These are phyloP conservation scores for Agriopis marginaria DNA, from an alignment of 2,888 invertebrate genomes.

Conservation along the genomic window DNA sequence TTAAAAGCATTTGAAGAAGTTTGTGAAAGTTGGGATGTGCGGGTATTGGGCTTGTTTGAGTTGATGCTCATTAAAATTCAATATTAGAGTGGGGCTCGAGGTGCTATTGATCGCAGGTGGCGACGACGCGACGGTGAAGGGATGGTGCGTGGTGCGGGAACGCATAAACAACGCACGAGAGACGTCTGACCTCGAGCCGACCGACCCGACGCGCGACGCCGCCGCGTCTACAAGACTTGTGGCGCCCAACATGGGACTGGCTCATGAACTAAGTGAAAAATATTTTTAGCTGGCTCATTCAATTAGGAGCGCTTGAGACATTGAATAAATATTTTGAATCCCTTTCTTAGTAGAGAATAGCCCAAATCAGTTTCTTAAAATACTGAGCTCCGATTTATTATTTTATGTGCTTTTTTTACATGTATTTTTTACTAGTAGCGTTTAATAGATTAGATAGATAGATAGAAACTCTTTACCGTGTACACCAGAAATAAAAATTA, in stretches of 20 bases:
- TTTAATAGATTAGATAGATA: too few relatives aligned
- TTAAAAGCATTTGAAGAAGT: constrained; percentile 58
- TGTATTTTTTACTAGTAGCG: too few relatives aligned
- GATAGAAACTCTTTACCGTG: too few relatives aligned
- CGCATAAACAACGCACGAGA: constrained; percentile 56
- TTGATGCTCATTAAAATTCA: constrained; percentile 72
- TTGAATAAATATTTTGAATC: background rate
- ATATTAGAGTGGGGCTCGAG: constrained; percentile 59
- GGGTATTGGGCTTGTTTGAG: constrained; percentile 62
- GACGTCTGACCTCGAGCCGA: constrained; percentile 35
- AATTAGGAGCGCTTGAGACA: constrained; percentile 1
- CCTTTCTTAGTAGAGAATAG: too few relatives aligned
- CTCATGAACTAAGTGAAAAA: constrained; percentile 8
- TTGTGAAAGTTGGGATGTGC: constrained; percentile 54
- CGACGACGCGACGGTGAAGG: constrained; percentile 52
- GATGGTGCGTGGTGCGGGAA: constrained; percentile 31
- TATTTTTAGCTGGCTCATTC: constrained; percentile 33
- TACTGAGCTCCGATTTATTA: too few relatives aligned
- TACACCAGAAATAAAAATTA: too few relatives aligned
- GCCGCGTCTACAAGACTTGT: constrained; percentile 25
- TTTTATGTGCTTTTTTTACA: too few relatives aligned
- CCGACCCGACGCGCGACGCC: constrained; percentile 19
- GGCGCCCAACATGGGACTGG: constrained; percentile 53
- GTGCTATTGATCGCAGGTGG: constrained; percentile 63
- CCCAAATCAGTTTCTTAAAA: too few relatives aligned